Evolutionary conservation across 2,113 vertebrate genomes (phyloP).

Genomic region (Nansenia antarctica): DNA sequence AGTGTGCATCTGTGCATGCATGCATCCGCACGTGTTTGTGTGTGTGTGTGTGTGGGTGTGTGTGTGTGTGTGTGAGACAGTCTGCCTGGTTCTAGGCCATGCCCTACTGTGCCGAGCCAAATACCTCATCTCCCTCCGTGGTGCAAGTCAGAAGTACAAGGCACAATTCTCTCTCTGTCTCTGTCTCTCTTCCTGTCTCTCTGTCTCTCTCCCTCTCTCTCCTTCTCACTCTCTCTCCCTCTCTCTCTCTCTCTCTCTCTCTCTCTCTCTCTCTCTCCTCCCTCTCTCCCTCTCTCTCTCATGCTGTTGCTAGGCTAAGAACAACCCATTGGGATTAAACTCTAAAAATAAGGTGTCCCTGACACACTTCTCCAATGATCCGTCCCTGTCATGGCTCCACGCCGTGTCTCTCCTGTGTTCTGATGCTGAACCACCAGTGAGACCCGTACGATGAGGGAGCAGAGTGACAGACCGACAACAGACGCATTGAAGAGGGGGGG

Average conservation of each 20-base stretch:
- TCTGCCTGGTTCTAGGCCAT: constrained; percentile 55
- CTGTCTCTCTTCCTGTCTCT: constrained; percentile 13
- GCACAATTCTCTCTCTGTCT: constrained; percentile 30
- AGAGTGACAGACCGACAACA: background rate
- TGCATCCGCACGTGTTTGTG: too few species aligned
- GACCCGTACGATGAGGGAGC: background rate
- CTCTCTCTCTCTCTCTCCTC: constrained; percentile 28
- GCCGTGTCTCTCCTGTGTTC: constrained; percentile 10
- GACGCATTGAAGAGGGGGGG: background rate
- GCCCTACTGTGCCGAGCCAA: constrained; percentile 52
- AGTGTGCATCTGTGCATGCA: too few species aligned
- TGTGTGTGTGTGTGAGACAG: too few species aligned
- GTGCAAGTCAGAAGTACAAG: constrained; percentile 57
- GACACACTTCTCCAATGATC: constrained; percentile 26
- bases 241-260: constrained; percentile 32
- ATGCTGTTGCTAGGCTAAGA: constrained; percentile 34
- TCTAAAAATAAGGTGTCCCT: constrained; percentile 35
- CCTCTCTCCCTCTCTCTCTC: constrained; percentile 3
- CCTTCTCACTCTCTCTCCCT: constrained; percentile 13
- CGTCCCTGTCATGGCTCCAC: constrained; percentile 43
- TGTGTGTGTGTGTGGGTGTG: too few species aligned
- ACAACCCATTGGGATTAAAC: constrained; percentile 33
- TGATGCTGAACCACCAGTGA: background rate
- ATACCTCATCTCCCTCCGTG: constrained; percentile 58
- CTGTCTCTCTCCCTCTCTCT: constrained; percentile 28